A percentile compares a stretch with the other conserved stretches of the same genome.
These are phyloP conservation scores for Paedocypris micromegethes DNA, from an alignment of 2,797 vertebrate species.

Conservation along the genomic window DNA sequence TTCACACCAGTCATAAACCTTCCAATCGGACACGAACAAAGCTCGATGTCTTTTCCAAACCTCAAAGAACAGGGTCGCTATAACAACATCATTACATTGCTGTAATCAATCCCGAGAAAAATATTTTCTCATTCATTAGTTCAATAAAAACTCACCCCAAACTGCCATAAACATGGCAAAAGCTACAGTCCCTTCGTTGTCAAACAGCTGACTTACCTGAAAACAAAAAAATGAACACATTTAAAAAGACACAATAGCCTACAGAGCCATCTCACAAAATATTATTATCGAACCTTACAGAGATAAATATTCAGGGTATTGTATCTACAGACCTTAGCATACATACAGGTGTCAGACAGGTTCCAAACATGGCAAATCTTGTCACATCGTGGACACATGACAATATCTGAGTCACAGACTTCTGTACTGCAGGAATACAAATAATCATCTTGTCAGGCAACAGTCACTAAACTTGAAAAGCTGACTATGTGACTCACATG, in stretches of 20 bases:
- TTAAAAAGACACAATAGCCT: background rate
- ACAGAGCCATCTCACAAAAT: background rate
- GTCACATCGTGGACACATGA: conserved; percentile 88
- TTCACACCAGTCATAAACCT: conserved; percentile 84
- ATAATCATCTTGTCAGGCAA: background rate
- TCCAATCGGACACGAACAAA: conserved; percentile 73
- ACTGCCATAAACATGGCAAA: conserved; percentile 92
- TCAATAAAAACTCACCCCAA: conserved; percentile 79
- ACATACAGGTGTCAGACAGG: conserved; percentile 82
- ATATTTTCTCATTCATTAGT: conserved; percentile 11
- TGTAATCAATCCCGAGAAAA: conserved; percentile 1
- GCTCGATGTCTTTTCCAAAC: conserved; percentile 88
- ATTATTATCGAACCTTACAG: background rate
- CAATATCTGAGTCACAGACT: conserved; percentile 76
- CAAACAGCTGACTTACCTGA: conserved; percentile 88
- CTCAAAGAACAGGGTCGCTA: conserved; percentile 92
- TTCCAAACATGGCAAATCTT: conserved; percentile 68
- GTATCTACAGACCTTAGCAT: conserved; percentile 75
- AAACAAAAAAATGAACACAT: background rate
- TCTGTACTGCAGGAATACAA: conserved; percentile 70
- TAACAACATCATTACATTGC: conserved; percentile 27
- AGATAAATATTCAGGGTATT: background rate
- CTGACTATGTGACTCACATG: conserved; percentile 70
- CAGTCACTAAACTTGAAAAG: background rate
- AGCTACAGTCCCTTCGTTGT: conserved; percentile 85